phyloP scores from a whole-genome alignment of 2,113 vertebrate genomes.

The Aramus guarauna region DNA sequence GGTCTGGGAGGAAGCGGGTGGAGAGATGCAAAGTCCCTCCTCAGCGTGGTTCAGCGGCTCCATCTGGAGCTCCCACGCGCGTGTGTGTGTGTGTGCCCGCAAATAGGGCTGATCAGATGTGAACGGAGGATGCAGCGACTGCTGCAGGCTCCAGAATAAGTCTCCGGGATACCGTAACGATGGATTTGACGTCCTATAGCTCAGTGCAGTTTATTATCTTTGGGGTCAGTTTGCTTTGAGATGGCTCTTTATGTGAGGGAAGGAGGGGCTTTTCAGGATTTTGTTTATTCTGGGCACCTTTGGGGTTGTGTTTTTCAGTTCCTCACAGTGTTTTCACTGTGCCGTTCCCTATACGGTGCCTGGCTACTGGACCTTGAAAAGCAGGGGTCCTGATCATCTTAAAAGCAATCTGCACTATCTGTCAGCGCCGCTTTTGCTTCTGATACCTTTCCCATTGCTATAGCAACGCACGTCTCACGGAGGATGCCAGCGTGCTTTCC shows the following conservation, averaged over 20 bases:
- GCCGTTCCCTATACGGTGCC: neutral
- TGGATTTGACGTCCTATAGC: neutral
- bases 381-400: neutral
- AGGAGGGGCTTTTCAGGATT: neutral
- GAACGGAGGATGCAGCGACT: neutral
- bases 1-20: neutral
- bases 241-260: neutral
- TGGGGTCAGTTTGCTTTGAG: neutral
- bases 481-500: neutral
- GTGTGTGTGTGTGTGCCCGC: neutral
- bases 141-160: neutral
- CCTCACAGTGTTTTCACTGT: neutral
- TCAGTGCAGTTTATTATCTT: neutral
- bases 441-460: slow-evolving; percentile 41
- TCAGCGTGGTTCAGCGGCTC: neutral
- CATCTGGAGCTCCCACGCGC: slow-evolving; percentile 37
- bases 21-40: neutral
- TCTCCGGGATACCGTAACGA: neutral
- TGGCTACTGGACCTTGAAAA: neutral
- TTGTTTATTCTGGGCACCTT: neutral
- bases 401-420: neutral
- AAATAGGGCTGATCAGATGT: neutral
- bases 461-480: neutral
- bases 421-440: neutral
- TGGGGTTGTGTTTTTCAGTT: neutral